phyloP scores from a whole-genome alignment of 2,797 vertebrate species.

The Gorsachius magnificus region DNA sequence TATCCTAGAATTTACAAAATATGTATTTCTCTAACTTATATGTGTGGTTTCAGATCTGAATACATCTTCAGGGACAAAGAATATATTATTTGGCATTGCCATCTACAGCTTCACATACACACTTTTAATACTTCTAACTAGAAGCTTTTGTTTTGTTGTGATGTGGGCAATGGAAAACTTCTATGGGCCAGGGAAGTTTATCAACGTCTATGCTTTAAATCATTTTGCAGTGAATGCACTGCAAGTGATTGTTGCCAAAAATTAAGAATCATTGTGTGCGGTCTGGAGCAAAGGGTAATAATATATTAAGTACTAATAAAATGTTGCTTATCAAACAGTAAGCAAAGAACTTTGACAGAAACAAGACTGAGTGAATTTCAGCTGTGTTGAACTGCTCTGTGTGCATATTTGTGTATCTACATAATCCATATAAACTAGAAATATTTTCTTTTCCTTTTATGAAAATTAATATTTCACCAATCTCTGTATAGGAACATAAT shows the following conservation, averaged over 20 bases:
- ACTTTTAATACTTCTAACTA: not conserved
- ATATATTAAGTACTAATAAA: not conserved
- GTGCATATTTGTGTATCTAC: not conserved
- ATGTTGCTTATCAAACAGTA: not conserved
- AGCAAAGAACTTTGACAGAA: not conserved
- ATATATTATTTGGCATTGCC: rapidly evolving
- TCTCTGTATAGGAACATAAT: not conserved
- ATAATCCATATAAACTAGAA: not conserved
- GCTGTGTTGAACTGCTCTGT: not conserved
- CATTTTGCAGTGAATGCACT: not conserved
- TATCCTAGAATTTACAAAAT: not conserved
- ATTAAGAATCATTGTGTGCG: not conserved
- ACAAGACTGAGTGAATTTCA: not conserved
- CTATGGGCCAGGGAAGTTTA: not conserved
- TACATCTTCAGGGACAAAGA: not conserved
- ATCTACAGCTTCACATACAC: not conserved
- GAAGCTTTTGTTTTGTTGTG: not conserved
- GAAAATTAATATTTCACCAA: not conserved
- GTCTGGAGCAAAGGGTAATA: not conserved
- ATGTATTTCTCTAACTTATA: not conserved
- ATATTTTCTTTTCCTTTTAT: not conserved
- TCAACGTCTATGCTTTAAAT: not conserved
- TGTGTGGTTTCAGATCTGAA: not conserved
- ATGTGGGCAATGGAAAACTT: not conserved
- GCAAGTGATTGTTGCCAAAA: not conserved